These are phyloP conservation scores for Fragum fragum DNA, from an alignment of 2,888 invertebrate genomes.

Conservation along the genomic window DNA sequence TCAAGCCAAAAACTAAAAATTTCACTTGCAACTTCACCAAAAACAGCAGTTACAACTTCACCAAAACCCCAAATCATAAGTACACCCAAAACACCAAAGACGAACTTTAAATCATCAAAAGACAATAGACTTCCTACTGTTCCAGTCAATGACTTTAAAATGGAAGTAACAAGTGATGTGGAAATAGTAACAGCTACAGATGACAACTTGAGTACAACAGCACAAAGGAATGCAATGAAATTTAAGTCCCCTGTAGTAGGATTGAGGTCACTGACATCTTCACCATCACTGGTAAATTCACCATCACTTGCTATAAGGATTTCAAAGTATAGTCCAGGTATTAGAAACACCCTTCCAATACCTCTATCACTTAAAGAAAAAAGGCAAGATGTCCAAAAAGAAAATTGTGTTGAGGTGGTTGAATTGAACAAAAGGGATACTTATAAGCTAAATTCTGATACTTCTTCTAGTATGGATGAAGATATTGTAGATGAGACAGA, in stretches of 20 bases:
- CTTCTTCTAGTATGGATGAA: not conserved
- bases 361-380: not conserved
- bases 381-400: not conserved
- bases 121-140: too few relatives aligned
- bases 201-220: not conserved
- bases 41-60: too few relatives aligned
- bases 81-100: too few relatives aligned
- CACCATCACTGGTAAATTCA: not conserved
- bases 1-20: too few relatives aligned
- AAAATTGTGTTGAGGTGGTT: constrained; percentile 8
- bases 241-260: constrained; percentile 9
- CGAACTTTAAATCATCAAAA: too few relatives aligned
- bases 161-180: too few relatives aligned
- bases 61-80: not conserved
- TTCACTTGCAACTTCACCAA: not conserved
- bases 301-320: not conserved
- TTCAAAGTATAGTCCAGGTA: constrained; percentile 23
- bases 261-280: not conserved
- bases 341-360: not conserved
- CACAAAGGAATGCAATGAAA: not conserved
- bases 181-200: not conserved
- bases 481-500: not conserved
- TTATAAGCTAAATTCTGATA: not conserved
- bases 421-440: constrained; percentile 24
- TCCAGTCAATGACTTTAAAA: too few relatives aligned